phyloP scores from a whole-genome alignment of 2,888 invertebrate species.

The Pristionchus maxplancki region DNA sequence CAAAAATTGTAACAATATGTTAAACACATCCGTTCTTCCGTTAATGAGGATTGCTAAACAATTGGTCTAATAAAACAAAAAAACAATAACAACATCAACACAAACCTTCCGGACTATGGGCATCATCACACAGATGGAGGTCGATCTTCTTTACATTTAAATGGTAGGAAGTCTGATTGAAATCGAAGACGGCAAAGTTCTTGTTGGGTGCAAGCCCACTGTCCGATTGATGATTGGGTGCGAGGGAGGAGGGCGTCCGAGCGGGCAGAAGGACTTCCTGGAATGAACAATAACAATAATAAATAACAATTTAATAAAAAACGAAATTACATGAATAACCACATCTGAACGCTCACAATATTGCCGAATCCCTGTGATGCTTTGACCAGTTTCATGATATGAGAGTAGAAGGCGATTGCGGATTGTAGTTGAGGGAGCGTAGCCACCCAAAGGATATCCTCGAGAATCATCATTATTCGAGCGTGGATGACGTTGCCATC shows the following conservation, averaged over 20 bases:
- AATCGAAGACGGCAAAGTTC: conserved; percentile 85
- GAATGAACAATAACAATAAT: background rate
- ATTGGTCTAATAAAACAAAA: no score
- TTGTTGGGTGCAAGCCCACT: conserved; percentile 83
- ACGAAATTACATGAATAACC: background rate
- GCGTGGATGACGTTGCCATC: conserved; percentile 95
- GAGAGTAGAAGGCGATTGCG: conserved; percentile 88
- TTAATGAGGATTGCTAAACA: no score
- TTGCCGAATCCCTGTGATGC: conserved; percentile 79
- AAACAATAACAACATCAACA: no score
- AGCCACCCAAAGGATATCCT: conserved; percentile 94
- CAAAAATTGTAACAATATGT: no score
- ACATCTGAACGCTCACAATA: conserved; percentile 36
- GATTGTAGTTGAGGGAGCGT: conserved; percentile 77
- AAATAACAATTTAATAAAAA: background rate
- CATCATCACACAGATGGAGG: conserved; percentile 95
- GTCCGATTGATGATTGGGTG: conserved; percentile 19
- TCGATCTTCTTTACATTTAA: conserved; percentile 90
- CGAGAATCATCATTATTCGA: conserved; percentile 91
- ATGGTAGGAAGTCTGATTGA: conserved; percentile 98
- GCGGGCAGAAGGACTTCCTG: conserved; percentile 50
- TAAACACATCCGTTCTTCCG: no score
- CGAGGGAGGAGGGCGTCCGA: conserved; percentile 34
- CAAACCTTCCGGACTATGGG: conserved; percentile 62
- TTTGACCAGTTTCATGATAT: conserved; percentile 87